Percentiles rank a stretch among this genome's conserved stretches.
These are phyloP conservation scores for Microctenopoma stevenorrisi DNA, from an alignment of 2,797 vertebrate species.

Conservation along the genomic window DNA sequence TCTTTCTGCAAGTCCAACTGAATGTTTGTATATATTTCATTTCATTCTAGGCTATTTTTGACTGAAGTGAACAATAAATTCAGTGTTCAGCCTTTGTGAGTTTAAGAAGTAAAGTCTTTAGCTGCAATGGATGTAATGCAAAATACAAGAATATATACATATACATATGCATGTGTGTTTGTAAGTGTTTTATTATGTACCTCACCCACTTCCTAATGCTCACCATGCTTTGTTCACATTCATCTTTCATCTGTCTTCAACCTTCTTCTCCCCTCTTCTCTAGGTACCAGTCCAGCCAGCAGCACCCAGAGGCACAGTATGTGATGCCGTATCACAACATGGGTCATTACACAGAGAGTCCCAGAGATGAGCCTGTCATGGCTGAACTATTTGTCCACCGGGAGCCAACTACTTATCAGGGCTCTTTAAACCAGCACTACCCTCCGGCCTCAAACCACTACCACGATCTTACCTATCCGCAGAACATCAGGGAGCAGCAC, in stretches of 20 bases:
- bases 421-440: slow-evolving; percentile 62
- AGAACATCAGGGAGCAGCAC: slow-evolving; percentile 55
- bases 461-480: slow-evolving; percentile 59
- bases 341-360: slow-evolving; percentile 63
- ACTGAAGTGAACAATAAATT: not conserved
- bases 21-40: slow-evolving; percentile 40
- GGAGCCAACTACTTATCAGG: slow-evolving; percentile 66
- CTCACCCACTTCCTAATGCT: slow-evolving; percentile 5
- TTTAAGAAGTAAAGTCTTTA: not conserved
- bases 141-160: slow-evolving; percentile 30
- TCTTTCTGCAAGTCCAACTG: slow-evolving; percentile 14
- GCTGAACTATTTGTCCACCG: slow-evolving; percentile 74
- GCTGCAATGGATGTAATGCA: slow-evolving; percentile 30
- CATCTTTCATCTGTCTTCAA: slow-evolving; percentile 5
- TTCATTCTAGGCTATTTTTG: slow-evolving; percentile 10
- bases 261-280: slow-evolving; percentile 11
- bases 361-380: slow-evolving; percentile 73
- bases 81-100: not conserved
- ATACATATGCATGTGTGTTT: slow-evolving; percentile 48
- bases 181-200: slow-evolving; percentile 39
- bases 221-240: not conserved
- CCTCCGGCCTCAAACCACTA: slow-evolving; percentile 29
- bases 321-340: slow-evolving; percentile 72
- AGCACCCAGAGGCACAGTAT: slow-evolving; percentile 77
- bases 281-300: slow-evolving; percentile 82